These are phyloP conservation scores for Nycticorax nycticorax DNA, from an alignment of 2,113 vertebrate genomes.

Conservation along the genomic window DNA sequence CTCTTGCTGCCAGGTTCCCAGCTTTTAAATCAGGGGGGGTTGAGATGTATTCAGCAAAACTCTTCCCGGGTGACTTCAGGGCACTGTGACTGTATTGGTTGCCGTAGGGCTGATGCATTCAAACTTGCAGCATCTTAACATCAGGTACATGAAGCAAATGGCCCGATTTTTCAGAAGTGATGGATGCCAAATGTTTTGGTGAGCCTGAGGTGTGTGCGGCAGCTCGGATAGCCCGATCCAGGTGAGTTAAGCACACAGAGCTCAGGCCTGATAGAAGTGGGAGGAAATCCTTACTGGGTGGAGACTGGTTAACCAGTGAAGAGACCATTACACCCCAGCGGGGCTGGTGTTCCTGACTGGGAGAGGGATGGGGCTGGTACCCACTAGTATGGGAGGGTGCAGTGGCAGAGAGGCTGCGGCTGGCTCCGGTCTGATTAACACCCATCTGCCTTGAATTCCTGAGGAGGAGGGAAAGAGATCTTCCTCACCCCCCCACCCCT, in stretches of 20 bases:
- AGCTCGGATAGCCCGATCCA: fast-evolving
- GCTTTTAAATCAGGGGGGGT: background rate
- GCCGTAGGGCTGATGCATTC: background rate
- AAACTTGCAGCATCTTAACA: background rate
- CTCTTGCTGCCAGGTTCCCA: background rate
- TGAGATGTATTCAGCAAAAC: background rate
- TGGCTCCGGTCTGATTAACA: background rate
- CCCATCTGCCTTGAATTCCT: background rate
- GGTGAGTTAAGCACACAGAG: fast-evolving
- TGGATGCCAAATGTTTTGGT: background rate
- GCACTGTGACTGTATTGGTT: background rate
- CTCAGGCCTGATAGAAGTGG: background rate
- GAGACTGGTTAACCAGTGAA: background rate
- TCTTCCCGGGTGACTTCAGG: background rate
- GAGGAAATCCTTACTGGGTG: background rate
- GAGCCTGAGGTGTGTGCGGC: fast-evolving
- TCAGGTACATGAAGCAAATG: background rate
- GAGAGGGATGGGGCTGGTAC: background rate
- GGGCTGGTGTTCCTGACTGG: background rate
- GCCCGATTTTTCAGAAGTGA: background rate
- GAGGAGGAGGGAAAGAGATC: background rate
- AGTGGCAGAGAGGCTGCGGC: background rate
- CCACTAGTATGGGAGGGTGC: background rate
- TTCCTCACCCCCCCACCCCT: background rate
- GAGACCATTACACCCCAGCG: background rate